Evolutionary conservation across 2,113 vertebrate genomes (phyloP).

Genomic region (Leptodactylus fuscus): DNA sequence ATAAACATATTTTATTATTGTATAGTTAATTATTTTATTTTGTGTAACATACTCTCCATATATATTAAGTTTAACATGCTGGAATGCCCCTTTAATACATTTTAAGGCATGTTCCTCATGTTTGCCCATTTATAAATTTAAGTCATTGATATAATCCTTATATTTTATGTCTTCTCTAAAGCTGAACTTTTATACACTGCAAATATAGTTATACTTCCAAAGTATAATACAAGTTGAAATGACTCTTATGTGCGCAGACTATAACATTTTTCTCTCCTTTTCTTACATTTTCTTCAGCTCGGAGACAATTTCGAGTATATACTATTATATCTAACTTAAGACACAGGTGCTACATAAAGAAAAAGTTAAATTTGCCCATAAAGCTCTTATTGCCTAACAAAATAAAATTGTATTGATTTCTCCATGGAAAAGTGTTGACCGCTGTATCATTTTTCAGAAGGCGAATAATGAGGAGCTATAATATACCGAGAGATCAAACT

Average conservation of each 20-base stretch:
- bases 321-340: slow-evolving; percentile 26
- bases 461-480: slow-evolving; percentile 53
- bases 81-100: not conserved
- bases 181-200: not conserved
- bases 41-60: no score
- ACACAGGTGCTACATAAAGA: slow-evolving; percentile 53
- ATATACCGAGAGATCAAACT: slow-evolving; percentile 47
- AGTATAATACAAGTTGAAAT: not conserved
- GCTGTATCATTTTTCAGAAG: slow-evolving; percentile 39
- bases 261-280: not conserved
- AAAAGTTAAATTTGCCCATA: slow-evolving; percentile 46
- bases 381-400: slow-evolving; percentile 50
- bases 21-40: no score
- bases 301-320: not conserved
- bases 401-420: slow-evolving; percentile 60
- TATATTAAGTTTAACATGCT: no score
- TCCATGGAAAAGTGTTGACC: slow-evolving; percentile 39
- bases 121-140: not conserved
- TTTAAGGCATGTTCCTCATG: not conserved
- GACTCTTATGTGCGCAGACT: not conserved
- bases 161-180: not conserved
- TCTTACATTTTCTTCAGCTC: not conserved
- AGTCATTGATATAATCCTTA: not conserved
- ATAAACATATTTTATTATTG: no score
- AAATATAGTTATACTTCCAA: not conserved